Evolutionary conservation across 2,888 invertebrate genomes (phyloP), one percentile per base, ranked within the genome.

Genomic region (Eupeodes luniger): DNA sequence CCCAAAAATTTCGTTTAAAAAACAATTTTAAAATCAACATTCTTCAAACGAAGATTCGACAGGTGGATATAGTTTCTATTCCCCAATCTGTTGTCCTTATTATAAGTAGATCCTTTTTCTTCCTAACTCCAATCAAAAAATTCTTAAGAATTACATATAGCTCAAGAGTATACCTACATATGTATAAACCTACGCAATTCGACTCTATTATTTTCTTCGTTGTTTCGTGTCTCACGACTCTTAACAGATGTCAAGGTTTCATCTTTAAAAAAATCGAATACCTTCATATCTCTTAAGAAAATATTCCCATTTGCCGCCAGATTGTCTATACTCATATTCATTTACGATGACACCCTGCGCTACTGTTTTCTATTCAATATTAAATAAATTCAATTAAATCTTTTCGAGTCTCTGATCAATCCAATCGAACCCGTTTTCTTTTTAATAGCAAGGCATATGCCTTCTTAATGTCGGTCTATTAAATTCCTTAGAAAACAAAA

Each of bases 371-470:
- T 80, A 83, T 87, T 77, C 80, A 70, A 55, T 72, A 80, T 80
- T 62, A 59, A 87, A 79, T 83, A 87, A 87, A 87, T 87, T 87
- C 87, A 84, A 87, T 87, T 87, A 87, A 87, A 84, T 82, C 82
- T 69, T 85, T 79, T 53, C 2, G 27, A 27, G 2, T 27, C 27
- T 27, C 40, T 36, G 36, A 59, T 16, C 0, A 40, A 34, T n/a
- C 27, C 14, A 81, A 5, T 27, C 57, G 36, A 83, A 84, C 66
- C 76, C 79, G 59, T 76, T 79, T 75, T 27, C 27, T 36, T 53
- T 36, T 27, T 36, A 36, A 47, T 44, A 59, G 10, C 6, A 40
- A 72, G 44, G 19, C 66, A 78, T 61, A 78, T 70, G 66, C 49
- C 79, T 76, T 59, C 57, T 59, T 78, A 62, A 74, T 51, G 69